A percentile compares a stretch with the other conserved stretches of the same genome.
Conservation (phyloP, 2,888 invertebrate genomes). For the Axea sp. region DNA sequence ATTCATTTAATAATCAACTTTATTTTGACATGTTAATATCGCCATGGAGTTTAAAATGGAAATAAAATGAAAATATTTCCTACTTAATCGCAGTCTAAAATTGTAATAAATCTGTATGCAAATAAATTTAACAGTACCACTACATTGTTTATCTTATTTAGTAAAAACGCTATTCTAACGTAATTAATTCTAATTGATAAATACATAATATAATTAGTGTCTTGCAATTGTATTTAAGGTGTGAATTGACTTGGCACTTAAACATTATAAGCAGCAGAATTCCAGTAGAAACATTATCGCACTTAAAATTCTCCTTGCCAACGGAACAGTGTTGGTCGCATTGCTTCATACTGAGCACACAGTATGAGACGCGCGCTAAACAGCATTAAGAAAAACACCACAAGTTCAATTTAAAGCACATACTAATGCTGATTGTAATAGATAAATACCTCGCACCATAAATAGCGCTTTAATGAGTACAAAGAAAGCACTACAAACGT, state of each 20-base stretch:
- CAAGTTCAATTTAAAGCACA: conserved; percentile 32
- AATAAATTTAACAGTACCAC: too few relatives aligned
- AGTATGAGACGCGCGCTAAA: conserved; percentile 20
- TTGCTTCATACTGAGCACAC: background rate
- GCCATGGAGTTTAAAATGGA: too few relatives aligned
- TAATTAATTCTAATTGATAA: conserved; percentile 10
- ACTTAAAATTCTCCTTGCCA: conserved; percentile 33
- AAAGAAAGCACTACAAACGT: conserved; percentile 22
- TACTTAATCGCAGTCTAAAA: too few relatives aligned
- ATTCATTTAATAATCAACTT: too few relatives aligned
- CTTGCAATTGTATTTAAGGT: conserved; percentile 23
- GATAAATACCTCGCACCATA: conserved; percentile 29
- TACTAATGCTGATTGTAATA: conserved; percentile 37
- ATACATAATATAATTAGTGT: conserved; percentile 22
- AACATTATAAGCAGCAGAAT: conserved; percentile 23
- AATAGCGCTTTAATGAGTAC: conserved; percentile 15
- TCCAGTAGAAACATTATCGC: conserved; percentile 28
- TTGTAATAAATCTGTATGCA: too few relatives aligned
- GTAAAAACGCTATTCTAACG: too few relatives aligned
- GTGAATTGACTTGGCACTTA: conserved; percentile 6
- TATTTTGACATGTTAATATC: too few relatives aligned
- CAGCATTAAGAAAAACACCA: conserved; percentile 27
- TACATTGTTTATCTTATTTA: too few relatives aligned
- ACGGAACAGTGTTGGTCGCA: background rate
- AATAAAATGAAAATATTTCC: too few relatives aligned